Evolutionary conservation across 1,140 invertebrate genomes (phyloP).

Genomic region (Cataglyphis hispanica): DNA sequence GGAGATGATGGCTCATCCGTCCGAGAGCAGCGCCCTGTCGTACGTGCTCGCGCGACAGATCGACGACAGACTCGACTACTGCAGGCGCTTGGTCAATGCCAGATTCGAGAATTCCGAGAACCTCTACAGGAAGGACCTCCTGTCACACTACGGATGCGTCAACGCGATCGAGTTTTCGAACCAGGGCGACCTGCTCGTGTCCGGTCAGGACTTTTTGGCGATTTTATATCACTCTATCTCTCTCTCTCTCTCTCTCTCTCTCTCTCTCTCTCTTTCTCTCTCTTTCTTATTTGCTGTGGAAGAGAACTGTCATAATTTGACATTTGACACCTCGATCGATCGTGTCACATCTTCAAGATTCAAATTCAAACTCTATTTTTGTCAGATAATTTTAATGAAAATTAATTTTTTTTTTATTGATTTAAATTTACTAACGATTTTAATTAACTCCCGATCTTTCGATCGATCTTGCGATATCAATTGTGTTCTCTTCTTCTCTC

Average conservation of each 20-base stretch:
- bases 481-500: not conserved
- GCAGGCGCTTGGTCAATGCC: constrained; percentile 88
- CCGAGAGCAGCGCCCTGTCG: constrained; percentile 85
- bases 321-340: not conserved
- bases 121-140: constrained; percentile 94
- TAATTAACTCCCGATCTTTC: not conserved
- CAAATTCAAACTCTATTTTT: not conserved
- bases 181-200: constrained; percentile 94
- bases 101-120: constrained; percentile 90
- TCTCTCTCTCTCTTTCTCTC: too few relatives aligned
- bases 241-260: too few relatives aligned
- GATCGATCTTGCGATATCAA: not conserved
- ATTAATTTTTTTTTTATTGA: too few relatives aligned
- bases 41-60: constrained; percentile 87
- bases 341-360: not conserved
- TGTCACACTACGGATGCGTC: constrained; percentile 97
- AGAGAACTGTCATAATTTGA: not conserved
- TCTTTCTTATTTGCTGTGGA: not conserved
- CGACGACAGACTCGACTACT: constrained; percentile 84
- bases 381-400: too few relatives aligned
- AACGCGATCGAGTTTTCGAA: constrained; percentile 98
- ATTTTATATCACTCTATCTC: not conserved
- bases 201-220: constrained; percentile 89
- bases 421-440: not conserved
- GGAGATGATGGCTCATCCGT: constrained; percentile 81